Evolutionary conservation across 2,113 vertebrate species (phyloP), one percentile per base, ranked within the genome.

Genomic region (Heterotilapia buettikoferi): DNA sequence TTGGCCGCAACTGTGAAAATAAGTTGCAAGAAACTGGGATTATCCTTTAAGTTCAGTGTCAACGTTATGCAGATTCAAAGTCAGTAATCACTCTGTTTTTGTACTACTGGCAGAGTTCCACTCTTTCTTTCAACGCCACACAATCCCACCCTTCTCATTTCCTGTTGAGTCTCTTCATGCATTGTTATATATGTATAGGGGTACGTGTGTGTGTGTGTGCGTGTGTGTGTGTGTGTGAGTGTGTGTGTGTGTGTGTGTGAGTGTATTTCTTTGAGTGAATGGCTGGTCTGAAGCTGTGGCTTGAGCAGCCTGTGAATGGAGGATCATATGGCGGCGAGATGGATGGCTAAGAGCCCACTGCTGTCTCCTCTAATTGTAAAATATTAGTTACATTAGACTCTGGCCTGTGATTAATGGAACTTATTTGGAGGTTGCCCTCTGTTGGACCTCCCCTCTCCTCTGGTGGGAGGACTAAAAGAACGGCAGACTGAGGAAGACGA

Each of bases 331-430:
- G 97, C 97, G 97, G 96, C 96, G 97, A 98, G 98, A 99, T 98
- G 97, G 98, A 99, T 99, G 97, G 97, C 97, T 97, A 95, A 92
- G 97, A 97, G 97, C 97, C 96, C 97, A 97, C 97, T 97, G 97
- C 98, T 98, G 98, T 98, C 98, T 98, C 96, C 98, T 98, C 97
- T 99, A 99, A 99, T 98, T 98, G 98, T 99, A 98, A 99, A 99
- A 98, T 98, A 99, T 99, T 99, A 99, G 98, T 98, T 98, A 98
- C 98, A 99, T 98, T 98, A 98, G 97, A 98, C 97, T 97, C 97
- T 97, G 97, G 97, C 97, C 97, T 98, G 98, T 99, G 98, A 98
- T 98, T 98, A 99, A 99, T 99, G 98, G 98, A 98, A 98, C 98
- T 98, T 98, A 98, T 98, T 99, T 99, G 97, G 97, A 98, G 97